Base-by-base conservation (phyloP, 2,113 vertebrate genomes). In the Upupa epops region DNA sequence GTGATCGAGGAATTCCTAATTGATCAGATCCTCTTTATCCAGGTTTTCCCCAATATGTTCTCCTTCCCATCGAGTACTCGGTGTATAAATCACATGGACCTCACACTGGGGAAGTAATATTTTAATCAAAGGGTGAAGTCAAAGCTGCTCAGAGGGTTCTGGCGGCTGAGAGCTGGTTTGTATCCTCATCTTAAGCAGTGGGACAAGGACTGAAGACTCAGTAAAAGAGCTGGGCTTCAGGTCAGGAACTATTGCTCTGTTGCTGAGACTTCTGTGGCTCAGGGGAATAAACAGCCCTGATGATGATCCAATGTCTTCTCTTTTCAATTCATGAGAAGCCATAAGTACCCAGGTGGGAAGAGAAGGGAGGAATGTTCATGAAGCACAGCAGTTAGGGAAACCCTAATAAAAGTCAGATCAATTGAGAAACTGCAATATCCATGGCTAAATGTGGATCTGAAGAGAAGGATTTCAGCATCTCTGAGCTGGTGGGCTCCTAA, bases 281-380 rank as follows among this genome's bases (percentile, higher is more conserved):
- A 77, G 25, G 5, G 36, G 70, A 40, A 36, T 1, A 24, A 83
- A 55, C 32, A 0, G 21, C 19, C 5, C 4, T 4, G 2, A 19
- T 28, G 55, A 31, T 22, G 25, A 42, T 60, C 25, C 17, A 25
- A 24, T 9, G 21, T 36, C 72, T 72, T 20, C 18, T 28, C 48
- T 79, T 73, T 68, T 83, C 52, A 66, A 54, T 8, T 81, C 15
- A 36, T 28, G 48, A 29, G 28, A 46, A 84, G 25, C 5, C 52
- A 26, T 12, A 36, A 2, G 17, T 31, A 18, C 13, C 4, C 8
- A 26, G 21, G 25, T 26, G 40, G 24, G 46, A 73, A 54, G 25
- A 31, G 22, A 37, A 37, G n/a, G n/a, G n/a, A n/a, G n/a, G 4
- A 20, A 18, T 16, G 10, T 59, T 65, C 6, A 24, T 31, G 8